Percentiles rank a stretch among this genome's conserved stretches.
These are phyloP conservation scores for Peromyscus nudipes DNA, from an alignment of 2,797 vertebrate genomes.

Conservation along the genomic window DNA sequence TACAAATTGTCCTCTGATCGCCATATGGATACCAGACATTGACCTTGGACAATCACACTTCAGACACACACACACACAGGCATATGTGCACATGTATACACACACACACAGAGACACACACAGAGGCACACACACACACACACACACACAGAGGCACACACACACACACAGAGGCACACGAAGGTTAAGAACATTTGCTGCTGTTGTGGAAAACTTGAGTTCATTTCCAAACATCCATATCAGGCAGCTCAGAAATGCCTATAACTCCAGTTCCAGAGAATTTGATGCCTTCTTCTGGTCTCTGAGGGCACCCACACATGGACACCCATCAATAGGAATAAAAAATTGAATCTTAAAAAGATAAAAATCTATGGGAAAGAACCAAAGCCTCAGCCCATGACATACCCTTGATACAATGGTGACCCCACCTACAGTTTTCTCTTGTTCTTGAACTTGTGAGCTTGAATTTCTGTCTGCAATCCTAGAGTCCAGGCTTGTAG, in stretches of 20 bases:
- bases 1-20: not conserved
- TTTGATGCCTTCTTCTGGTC: not conserved
- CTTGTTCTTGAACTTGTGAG: not conserved
- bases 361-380: not conserved
- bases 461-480: constrained; percentile 17
- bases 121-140: not conserved
- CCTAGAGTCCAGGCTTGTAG: not conserved
- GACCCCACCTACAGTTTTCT: not conserved
- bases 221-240: not conserved
- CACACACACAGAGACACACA: not conserved
- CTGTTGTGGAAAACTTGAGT: not conserved
- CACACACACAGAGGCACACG: not conserved
- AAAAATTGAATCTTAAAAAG: not conserved
- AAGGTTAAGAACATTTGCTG: not conserved
- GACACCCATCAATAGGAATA: not conserved
- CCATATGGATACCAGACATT: not conserved
- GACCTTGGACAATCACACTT: not conserved
- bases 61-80: not conserved
- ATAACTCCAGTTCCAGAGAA: not conserved
- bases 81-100: not conserved
- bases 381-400: not conserved
- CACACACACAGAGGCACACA: not conserved
- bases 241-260: not conserved
- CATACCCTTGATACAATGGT: not conserved
- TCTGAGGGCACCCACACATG: not conserved